Evolutionary conservation across 2,888 invertebrate species (phyloP).

Genomic region (Epiblema foenella): DNA sequence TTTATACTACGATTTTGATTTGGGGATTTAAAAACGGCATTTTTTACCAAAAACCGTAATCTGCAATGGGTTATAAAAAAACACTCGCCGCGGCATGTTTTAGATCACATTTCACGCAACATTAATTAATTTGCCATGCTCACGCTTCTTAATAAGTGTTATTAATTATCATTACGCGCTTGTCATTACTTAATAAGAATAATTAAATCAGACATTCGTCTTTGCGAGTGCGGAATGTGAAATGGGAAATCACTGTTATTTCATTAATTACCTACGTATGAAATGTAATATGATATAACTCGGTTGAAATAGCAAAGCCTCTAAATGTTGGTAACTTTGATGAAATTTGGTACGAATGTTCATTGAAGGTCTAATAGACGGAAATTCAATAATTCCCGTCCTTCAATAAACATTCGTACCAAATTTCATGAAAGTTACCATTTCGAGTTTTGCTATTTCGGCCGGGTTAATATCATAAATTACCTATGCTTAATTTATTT

Average conservation of each 20-base stretch:
- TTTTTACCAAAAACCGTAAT: slow-evolving; percentile 1
- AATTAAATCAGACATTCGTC: slow-evolving; percentile 37
- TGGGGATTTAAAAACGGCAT: neutral
- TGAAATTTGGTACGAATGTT: no score
- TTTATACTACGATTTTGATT: no score
- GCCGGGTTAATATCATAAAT: no score
- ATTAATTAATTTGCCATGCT: slow-evolving; percentile 22
- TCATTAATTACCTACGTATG: slow-evolving; percentile 19
- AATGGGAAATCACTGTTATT: slow-evolving; percentile 38
- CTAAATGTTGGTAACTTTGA: no score
- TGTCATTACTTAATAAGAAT: slow-evolving; percentile 42
- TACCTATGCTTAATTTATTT: no score
- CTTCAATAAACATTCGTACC: no score
- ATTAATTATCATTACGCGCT: slow-evolving; percentile 41
- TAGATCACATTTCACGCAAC: slow-evolving; percentile 9
- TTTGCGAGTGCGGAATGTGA: slow-evolving; percentile 28
- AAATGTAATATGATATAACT: neutral
- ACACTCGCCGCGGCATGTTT: neutral
- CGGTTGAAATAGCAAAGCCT: no score
- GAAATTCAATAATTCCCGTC: no score
- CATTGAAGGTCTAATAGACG: no score
- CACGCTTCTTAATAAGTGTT: slow-evolving; percentile 36
- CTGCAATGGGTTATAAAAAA: neutral
- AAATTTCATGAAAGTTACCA: no score
- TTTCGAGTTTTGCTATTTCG: no score